These are phyloP conservation scores for Musca vetustissima DNA, from an alignment of 1,140 invertebrate genomes.

Conservation along the genomic window DNA sequence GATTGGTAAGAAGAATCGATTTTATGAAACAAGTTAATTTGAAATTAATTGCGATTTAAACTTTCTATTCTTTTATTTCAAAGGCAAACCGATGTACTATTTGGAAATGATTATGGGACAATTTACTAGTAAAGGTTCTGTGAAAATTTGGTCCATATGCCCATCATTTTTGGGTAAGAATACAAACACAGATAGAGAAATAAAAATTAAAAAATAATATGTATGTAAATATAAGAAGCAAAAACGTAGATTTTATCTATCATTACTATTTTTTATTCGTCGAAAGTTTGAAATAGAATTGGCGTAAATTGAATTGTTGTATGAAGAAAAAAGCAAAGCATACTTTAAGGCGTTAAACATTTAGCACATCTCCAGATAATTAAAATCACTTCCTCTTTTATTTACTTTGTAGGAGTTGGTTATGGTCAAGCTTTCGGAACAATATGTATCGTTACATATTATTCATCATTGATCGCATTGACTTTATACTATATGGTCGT, in stretches of 20 bases:
- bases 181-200: not conserved
- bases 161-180: slow-evolving; percentile 61
- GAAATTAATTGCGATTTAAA: too few relatives aligned
- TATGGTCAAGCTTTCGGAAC: slow-evolving; percentile 73
- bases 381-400: slow-evolving; percentile 56
- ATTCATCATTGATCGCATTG: slow-evolving; percentile 70
- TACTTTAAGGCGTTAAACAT: too few relatives aligned
- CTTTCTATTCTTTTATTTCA: not conserved
- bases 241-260: too few relatives aligned
- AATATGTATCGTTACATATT: slow-evolving; percentile 70
- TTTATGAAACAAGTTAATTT: too few relatives aligned
- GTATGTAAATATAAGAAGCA: too few relatives aligned
- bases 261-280: too few relatives aligned
- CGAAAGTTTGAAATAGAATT: too few relatives aligned
- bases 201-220: slow-evolving; percentile 55
- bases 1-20: slow-evolving; percentile 70
- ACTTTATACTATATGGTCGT: slow-evolving; percentile 69
- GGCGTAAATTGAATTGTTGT: too few relatives aligned
- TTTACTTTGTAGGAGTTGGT: slow-evolving; percentile 66
- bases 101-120: slow-evolving; percentile 78
- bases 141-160: slow-evolving; percentile 61
- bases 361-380: too few relatives aligned
- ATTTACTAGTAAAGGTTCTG: slow-evolving; percentile 68
- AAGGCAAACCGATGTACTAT: slow-evolving; percentile 76
- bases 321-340: too few relatives aligned